These are phyloP conservation scores for Zoanthus sansibaricus DNA, from an alignment of 92 coral and sea anemone species.

Conservation along the genomic window DNA sequence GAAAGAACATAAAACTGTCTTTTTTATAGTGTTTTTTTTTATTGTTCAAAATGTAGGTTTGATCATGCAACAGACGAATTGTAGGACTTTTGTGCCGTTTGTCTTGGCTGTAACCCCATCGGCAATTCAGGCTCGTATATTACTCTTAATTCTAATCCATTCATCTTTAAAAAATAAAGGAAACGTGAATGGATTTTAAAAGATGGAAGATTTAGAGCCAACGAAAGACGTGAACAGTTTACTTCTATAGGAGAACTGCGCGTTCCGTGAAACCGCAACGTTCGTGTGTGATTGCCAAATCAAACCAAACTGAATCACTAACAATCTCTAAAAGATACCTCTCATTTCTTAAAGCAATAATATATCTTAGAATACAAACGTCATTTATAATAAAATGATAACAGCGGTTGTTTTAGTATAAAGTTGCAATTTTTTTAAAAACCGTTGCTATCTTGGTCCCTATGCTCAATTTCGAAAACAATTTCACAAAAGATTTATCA, in stretches of 20 bases:
- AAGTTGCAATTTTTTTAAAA: background rate
- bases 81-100: background rate
- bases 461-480: background rate
- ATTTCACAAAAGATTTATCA: background rate
- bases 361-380: background rate
- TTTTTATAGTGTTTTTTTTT: background rate
- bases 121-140: too few species aligned
- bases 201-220: too few species aligned
- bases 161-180: too few species aligned
- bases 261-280: conserved; percentile 3
- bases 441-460: background rate
- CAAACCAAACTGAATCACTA: background rate
- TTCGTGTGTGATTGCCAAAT: background rate
- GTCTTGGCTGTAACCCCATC: too few species aligned
- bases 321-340: background rate
- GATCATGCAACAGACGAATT: background rate
- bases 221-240: too few species aligned
- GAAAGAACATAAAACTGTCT: background rate
- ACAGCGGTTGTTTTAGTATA: too few species aligned
- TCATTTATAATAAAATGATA: too few species aligned
- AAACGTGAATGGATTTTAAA: too few species aligned
- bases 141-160: too few species aligned
- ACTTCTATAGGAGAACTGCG: background rate
- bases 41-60: background rate
- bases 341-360: background rate